Conservation (phyloP, 2,113 vertebrate species). For the Fulica atra region DNA sequence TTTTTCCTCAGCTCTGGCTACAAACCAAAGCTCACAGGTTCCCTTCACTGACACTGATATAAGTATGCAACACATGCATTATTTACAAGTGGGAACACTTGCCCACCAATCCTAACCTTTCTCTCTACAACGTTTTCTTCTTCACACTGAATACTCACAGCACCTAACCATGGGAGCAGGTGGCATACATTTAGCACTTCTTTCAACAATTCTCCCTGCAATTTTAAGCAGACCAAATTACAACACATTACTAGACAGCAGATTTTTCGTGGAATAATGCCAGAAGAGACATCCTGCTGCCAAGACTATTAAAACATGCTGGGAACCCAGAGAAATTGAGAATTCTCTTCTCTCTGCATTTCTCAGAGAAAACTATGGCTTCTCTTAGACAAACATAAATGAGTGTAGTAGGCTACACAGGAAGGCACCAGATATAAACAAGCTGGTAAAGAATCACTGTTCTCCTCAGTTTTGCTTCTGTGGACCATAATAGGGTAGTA, state of each 20-base stretch:
- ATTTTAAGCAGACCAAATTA: conserved; percentile 25
- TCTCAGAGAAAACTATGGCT: background rate
- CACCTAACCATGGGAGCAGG: background rate
- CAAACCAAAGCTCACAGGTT: background rate
- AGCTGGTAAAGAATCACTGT: background rate
- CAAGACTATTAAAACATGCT: conserved; percentile 21
- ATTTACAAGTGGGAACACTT: background rate
- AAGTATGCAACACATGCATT: background rate
- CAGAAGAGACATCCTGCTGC: conserved; percentile 32
- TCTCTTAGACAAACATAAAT: background rate
- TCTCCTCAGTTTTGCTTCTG: background rate
- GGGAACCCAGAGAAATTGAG: background rate
- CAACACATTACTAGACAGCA: conserved; percentile 26
- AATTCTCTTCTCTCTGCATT: background rate
- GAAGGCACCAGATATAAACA: background rate
- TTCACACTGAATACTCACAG: background rate
- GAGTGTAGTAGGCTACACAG: background rate
- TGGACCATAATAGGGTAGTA: background rate
- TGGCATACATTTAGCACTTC: conserved; percentile 1
- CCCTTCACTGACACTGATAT: background rate
- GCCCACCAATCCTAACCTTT: background rate
- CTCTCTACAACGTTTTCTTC: background rate
- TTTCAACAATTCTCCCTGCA: background rate
- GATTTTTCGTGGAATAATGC: conserved; percentile 27
- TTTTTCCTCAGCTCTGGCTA: background rate